Base-by-base conservation (phyloP, 2,113 vertebrate genomes). In the Cyprinodon tularosa region DNA sequence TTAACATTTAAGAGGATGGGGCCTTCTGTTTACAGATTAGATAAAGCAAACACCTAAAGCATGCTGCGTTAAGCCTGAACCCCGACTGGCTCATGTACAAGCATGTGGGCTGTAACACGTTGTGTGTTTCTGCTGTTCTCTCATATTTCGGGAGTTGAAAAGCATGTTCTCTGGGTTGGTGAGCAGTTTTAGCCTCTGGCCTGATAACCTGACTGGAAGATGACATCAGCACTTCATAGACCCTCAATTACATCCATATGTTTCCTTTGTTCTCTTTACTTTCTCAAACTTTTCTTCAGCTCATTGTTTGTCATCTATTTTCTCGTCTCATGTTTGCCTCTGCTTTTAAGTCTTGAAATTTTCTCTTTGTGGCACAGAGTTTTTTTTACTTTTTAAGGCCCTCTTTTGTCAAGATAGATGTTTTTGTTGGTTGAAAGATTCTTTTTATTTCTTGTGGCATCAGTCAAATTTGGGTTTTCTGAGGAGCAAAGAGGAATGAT, bases 161-260 rank as follows among this genome's bases (percentile, higher is more conserved):
- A 63, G 75, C 77, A 76, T 84, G 82, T 88, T 91, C 91, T 85
- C 75, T 85, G 78, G 77, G 79, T 86, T 82, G 77, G 84, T n/a
- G 20, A 78, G 83, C 90, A 45, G 66, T 63, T 72, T 81, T 81
- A 29, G 86, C 90, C 86, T 87, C 71, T 80, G 86, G 89, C 89
- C 85, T 83, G 91, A 93, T 92, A 92, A 93, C 90, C 90, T 89
- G 87, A 91, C 89, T 90, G 84, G 61, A 88, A 90, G 88, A 91
- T 92, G 89, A 91, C 90, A 85, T 91, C 91, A 93, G 90, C 83
- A 88, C 68, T 86, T 92, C 83, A 83, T 83, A 45, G 76, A 74
- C 78, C 68, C 75, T 83, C 82, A 90, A 93, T 92, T 89, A 82
- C 88, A 90, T 90, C 91, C 92, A 91, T 83, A 90, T 92, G 92